A percentile compares a stretch with the other conserved stretches of the same genome.
Evolutionary conservation across 1,140 invertebrate species (phyloP).

Genomic region (Teleogryllus occipitalis): DNA sequence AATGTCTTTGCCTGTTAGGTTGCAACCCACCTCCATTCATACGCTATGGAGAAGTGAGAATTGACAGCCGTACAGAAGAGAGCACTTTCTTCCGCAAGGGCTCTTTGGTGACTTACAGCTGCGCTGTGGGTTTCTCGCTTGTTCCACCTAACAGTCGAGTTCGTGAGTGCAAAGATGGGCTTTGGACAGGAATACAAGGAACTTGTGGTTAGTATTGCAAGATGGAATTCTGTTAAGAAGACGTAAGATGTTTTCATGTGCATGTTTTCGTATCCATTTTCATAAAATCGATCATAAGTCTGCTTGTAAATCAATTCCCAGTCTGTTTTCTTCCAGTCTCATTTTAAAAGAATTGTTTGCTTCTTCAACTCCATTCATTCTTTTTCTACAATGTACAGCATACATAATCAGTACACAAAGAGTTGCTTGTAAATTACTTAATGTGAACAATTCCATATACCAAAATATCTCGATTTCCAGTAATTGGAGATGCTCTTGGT

Average conservation of each 20-base stretch:
- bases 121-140: constrained; percentile 30
- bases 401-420: too few species aligned
- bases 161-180: constrained; percentile 33
- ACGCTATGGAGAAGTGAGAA: constrained; percentile 25
- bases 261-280: not conserved
- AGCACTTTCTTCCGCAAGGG: constrained; percentile 28
- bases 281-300: not conserved
- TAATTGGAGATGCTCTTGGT: too few species aligned
- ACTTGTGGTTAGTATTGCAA: constrained; percentile 25
- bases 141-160: constrained; percentile 29
- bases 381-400: too few species aligned
- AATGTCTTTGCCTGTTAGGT: not conserved
- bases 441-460: too few species aligned
- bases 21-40: constrained; percentile 29
- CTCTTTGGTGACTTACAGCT: constrained; percentile 32
- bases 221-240: not conserved
- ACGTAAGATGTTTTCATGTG: not conserved
- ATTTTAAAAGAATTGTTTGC: too few species aligned
- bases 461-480: too few species aligned
- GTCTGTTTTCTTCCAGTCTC: too few species aligned
- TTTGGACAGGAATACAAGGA: constrained; percentile 32
- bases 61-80: constrained; percentile 23
- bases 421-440: too few species aligned
- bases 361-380: too few species aligned
- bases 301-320: too few species aligned